Conservation (phyloP, 2,888 invertebrate species). For the Hybos culiciformis region DNA sequence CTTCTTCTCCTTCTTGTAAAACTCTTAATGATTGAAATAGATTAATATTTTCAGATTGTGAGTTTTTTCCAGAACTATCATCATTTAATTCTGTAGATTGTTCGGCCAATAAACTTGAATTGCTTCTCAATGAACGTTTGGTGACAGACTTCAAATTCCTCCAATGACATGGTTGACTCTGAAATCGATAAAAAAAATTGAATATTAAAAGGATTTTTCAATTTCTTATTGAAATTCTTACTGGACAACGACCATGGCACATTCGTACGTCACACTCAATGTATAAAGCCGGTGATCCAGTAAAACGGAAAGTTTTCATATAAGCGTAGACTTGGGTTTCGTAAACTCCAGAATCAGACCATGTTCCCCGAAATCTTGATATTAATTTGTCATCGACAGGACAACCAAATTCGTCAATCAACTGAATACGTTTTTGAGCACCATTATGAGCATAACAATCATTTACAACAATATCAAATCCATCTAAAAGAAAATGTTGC, state of each 20-base stretch:
- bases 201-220: background rate
- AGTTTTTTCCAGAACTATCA: constrained; percentile 32
- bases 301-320: constrained; percentile 82
- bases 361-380: constrained; percentile 83
- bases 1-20: constrained; percentile 69
- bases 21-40: constrained; percentile 80
- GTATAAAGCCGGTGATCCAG: constrained; percentile 84
- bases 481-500: no score
- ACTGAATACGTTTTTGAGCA: constrained; percentile 77
- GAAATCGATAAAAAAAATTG: constrained; percentile 16
- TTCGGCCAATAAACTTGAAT: constrained; percentile 22
- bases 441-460: constrained; percentile 92
- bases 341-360: constrained; percentile 79
- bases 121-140: constrained; percentile 50
- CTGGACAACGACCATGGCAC: constrained; percentile 91
- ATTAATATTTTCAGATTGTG: constrained; percentile 75
- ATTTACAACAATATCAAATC: constrained; percentile 88
- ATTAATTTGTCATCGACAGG: constrained; percentile 88
- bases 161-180: constrained; percentile 92
- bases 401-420: constrained; percentile 86
- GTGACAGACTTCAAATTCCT: constrained; percentile 70
- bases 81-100: constrained; percentile 21
- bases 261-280: constrained; percentile 90
- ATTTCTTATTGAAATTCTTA: constrained; percentile 38
- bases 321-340: constrained; percentile 91